Conservation (phyloP, 2,888 invertebrate species). For the Drosophila colorata region DNA sequence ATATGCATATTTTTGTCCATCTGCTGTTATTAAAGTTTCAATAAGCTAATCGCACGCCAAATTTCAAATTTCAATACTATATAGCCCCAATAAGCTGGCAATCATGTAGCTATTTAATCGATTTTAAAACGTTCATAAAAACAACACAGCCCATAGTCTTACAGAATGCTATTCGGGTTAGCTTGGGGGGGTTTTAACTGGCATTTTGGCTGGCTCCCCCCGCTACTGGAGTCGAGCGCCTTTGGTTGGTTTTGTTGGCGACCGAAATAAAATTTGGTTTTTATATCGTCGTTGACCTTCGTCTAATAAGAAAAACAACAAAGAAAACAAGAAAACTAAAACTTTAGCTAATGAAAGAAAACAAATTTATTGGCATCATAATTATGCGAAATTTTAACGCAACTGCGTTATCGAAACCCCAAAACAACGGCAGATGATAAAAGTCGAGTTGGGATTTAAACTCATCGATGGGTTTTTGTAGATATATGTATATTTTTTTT, state of each 20-base stretch:
- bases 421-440: constrained; percentile 44
- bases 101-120: constrained; percentile 64
- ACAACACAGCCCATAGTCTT: constrained; percentile 30
- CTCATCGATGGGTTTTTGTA: constrained; percentile 30
- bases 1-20: not conserved
- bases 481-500: constrained; percentile 16
- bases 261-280: constrained; percentile 69
- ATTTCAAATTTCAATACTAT: constrained; percentile 18
- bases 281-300: constrained; percentile 81
- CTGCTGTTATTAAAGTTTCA: constrained; percentile 35
- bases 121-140: constrained; percentile 74
- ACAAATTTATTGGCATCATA: constrained; percentile 81
- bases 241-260: constrained; percentile 48
- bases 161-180: constrained; percentile 44
- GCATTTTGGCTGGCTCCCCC: not conserved
- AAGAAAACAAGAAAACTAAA: constrained; percentile 60
- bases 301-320: constrained; percentile 70
- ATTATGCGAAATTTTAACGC: constrained; percentile 78
- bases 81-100: constrained; percentile 46
- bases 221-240: constrained; percentile 20
- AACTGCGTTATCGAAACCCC: constrained; percentile 61
- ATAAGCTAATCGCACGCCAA: constrained; percentile 13
- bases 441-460: constrained; percentile 39
- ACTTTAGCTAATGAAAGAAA: constrained; percentile 79
- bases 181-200: constrained; percentile 8